These are phyloP conservation scores for Megaceryle torquata DNA, from an alignment of 2,113 vertebrate genomes.

Conservation along the genomic window DNA sequence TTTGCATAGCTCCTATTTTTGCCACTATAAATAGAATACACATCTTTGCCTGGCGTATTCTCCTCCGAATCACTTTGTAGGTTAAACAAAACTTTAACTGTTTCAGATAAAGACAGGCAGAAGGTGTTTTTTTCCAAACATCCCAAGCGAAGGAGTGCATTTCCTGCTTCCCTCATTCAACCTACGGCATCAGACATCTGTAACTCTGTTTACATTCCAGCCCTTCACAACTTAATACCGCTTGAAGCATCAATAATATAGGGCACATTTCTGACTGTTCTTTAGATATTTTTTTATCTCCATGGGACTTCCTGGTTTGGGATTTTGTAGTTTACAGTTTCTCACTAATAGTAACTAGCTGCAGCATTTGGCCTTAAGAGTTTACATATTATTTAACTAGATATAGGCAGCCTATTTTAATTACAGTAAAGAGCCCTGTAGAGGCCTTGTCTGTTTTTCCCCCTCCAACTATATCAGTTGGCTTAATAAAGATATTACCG, in stretches of 20 bases:
- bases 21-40: not conserved
- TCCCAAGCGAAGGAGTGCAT: slow-evolving; percentile 45
- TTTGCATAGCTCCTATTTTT: slow-evolving; percentile 5
- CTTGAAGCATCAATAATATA: slow-evolving; percentile 64
- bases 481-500: slow-evolving; percentile 58
- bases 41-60: not conserved
- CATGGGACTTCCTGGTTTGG: slow-evolving; percentile 60
- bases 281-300: slow-evolving; percentile 68
- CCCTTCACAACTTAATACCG: slow-evolving; percentile 55
- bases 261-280: slow-evolving; percentile 58
- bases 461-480: slow-evolving; percentile 55
- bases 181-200: slow-evolving; percentile 62
- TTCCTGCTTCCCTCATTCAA: slow-evolving; percentile 61
- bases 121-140: slow-evolving; percentile 61
- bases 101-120: slow-evolving; percentile 52
- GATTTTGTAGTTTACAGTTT: slow-evolving; percentile 65
- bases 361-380: slow-evolving; percentile 60
- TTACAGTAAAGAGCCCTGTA: slow-evolving; percentile 39
- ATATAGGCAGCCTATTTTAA: slow-evolving; percentile 56
- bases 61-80: not conserved
- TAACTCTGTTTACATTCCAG: slow-evolving; percentile 65
- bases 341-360: slow-evolving; percentile 58
- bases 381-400: slow-evolving; percentile 58
- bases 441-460: slow-evolving; percentile 26
- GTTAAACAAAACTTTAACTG: slow-evolving; percentile 57